Percentiles rank a stretch among this genome's conserved stretches.
phyloP scores from a whole-genome alignment of 2,888 invertebrate genomes.

The Sarcophaga caerulescens region DNA sequence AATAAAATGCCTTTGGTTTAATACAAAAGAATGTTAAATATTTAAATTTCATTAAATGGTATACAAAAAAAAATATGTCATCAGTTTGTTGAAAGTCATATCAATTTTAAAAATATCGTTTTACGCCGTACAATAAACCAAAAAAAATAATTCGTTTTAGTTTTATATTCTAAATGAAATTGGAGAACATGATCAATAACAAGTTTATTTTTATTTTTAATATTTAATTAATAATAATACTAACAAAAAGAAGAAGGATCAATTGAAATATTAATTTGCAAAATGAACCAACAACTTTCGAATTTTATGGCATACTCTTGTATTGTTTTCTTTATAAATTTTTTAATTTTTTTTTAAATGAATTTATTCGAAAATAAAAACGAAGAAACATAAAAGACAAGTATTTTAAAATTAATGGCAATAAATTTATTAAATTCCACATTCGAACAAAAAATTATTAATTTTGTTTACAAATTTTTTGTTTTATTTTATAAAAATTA shows the following conservation, averaged over 20 bases:
- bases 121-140: no score
- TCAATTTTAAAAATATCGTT: no score
- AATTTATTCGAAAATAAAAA: background rate
- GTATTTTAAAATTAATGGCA: background rate
- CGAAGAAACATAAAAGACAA: background rate
- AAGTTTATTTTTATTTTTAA: conserved; percentile 9
- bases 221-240: background rate
- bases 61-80: no score
- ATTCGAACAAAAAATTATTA: background rate
- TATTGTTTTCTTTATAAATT: conserved; percentile 2
- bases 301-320: background rate
- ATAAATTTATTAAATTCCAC: background rate
- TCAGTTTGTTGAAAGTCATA: no score
- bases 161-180: background rate
- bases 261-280: background rate
- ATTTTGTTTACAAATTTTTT: background rate
- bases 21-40: no score
- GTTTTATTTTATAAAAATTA: background rate
- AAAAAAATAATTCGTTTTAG: no score
- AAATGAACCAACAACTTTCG: conserved; percentile 31
- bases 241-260: no score
- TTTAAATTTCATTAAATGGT: no score
- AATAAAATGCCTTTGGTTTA: no score
- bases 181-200: background rate
- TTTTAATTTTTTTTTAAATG: background rate